These are phyloP conservation scores for Leptinotarsa peninsularis DNA, from an alignment of 2,888 invertebrate genomes.

Conservation along the genomic window DNA sequence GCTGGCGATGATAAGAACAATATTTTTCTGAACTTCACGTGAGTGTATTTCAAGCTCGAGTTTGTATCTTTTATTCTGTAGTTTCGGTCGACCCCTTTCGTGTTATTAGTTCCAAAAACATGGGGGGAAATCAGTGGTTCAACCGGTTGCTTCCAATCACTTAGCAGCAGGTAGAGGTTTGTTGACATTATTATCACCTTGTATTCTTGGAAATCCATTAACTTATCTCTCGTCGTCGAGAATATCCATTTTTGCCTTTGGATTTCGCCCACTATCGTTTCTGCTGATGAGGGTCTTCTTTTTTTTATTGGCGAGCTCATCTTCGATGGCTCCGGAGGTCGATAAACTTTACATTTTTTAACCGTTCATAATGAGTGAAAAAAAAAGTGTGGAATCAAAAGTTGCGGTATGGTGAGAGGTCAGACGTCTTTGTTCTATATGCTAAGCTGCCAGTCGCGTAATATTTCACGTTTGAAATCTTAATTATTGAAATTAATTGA, in stretches of 20 bases:
- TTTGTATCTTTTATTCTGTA: too few relatives aligned
- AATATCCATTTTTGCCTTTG: background rate
- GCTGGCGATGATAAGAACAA: too few relatives aligned
- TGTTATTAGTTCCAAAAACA: too few relatives aligned
- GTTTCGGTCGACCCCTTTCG: too few relatives aligned
- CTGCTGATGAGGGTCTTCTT: background rate
- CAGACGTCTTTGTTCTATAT: background rate
- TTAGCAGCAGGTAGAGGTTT: conserved; percentile 9
- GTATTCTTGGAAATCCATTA: background rate
- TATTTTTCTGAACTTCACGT: too few relatives aligned
- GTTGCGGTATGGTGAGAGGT: background rate
- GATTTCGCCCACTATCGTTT: too few relatives aligned
- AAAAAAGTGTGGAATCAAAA: background rate
- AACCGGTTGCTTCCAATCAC: background rate
- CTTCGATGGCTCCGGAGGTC: background rate
- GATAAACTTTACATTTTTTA: conserved; percentile 12
- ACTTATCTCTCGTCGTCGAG: background rate
- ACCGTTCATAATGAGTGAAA: background rate
- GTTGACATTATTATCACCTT: background rate
- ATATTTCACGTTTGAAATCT: background rate
- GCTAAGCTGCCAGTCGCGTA: background rate
- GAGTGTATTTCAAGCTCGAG: too few relatives aligned
- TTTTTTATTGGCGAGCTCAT: background rate
- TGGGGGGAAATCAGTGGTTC: too few relatives aligned
- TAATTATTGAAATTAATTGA: conserved; percentile 4